A percentile compares a stretch with the other conserved stretches of the same genome.
Conservation (phyloP, 1,140 invertebrate genomes). For the Hirudo medicinalis region DNA sequence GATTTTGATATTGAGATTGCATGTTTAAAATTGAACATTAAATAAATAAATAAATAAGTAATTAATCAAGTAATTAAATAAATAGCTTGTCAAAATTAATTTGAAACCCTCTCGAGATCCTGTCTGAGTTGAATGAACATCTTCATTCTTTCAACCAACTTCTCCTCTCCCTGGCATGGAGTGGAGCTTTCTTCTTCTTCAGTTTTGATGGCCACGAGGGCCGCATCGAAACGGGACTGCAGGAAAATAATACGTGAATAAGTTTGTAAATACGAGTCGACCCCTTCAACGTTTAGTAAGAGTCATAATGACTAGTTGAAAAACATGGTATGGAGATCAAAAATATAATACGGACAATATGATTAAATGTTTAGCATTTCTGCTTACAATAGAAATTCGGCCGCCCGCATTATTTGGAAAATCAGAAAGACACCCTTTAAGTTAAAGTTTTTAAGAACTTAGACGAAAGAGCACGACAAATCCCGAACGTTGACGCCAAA, state of each 20-base stretch:
- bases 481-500: too few relatives aligned
- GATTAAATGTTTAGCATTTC: too few relatives aligned
- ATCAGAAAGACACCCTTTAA: too few relatives aligned
- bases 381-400: too few relatives aligned
- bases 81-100: too few relatives aligned
- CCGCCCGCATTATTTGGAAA: too few relatives aligned
- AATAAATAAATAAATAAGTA: constrained; percentile 6
- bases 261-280: constrained; percentile 1
- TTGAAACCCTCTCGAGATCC: constrained; percentile 67
- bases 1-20: not conserved
- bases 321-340: too few relatives aligned
- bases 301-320: too few relatives aligned
- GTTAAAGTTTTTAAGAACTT: too few relatives aligned
- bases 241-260: constrained; percentile 25
- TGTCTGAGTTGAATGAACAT: constrained; percentile 88
- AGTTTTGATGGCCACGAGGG: constrained; percentile 56
- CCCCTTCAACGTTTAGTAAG: not conserved
- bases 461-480: too few relatives aligned
- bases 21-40: constrained; percentile 18
- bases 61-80: constrained; percentile 19
- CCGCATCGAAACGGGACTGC: constrained; percentile 66
- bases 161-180: constrained; percentile 50
- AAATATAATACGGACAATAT: too few relatives aligned
- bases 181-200: constrained; percentile 61
- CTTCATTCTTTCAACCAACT: constrained; percentile 75